A percentile compares a stretch with the other conserved stretches of the same genome.
These are phyloP conservation scores for Platorchestia sp. DNA, from an alignment of 1,140 invertebrate species.

Conservation along the genomic window DNA sequence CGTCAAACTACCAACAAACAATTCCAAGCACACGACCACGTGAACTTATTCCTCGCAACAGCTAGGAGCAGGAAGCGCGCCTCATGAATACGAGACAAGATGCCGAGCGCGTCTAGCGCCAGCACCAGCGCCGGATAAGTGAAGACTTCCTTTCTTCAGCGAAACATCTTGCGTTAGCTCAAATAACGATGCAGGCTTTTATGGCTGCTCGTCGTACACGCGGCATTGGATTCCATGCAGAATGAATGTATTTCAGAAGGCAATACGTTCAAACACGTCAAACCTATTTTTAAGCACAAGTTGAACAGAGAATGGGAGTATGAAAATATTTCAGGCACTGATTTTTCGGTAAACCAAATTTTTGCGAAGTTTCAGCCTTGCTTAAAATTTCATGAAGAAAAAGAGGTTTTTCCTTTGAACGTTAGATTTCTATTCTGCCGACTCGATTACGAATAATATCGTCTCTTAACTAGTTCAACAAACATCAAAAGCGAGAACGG, in stretches of 20 bases:
- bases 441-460: not conserved
- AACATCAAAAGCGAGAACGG: not conserved
- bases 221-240: not conserved
- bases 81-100: constrained; percentile 7
- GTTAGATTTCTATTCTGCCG: not conserved
- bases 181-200: not conserved
- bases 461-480: not conserved
- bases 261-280: not conserved
- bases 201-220: not conserved
- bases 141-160: not conserved
- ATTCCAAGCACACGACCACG: not conserved
- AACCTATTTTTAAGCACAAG: not conserved
- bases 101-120: not conserved
- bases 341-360: not conserved
- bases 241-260: not conserved
- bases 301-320: not conserved
- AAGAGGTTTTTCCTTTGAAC: not conserved
- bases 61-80: not conserved
- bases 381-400: not conserved
- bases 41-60: constrained; percentile 7
- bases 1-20: constrained; percentile 31
- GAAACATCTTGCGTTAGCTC: not conserved
- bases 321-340: not conserved
- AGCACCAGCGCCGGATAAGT: not conserved
- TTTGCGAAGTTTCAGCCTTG: not conserved